phyloP scores from a whole-genome alignment of 2,113 vertebrate genomes.

The Nothobranchius kuhntae region DNA sequence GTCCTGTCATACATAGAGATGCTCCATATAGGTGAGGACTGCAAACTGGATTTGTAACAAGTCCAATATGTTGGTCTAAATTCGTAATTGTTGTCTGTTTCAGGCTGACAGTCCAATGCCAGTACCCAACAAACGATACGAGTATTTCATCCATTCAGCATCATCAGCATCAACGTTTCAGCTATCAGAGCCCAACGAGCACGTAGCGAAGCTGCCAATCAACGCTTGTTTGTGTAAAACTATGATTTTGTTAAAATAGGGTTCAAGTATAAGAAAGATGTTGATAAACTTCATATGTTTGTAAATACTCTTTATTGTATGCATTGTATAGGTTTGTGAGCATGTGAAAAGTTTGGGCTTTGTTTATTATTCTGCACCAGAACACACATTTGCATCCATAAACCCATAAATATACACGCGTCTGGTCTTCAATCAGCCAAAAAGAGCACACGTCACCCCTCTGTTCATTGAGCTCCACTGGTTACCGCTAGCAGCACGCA shows the following conservation, averaged over 20 bases:
- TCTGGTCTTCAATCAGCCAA: no score
- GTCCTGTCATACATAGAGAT: conserved; percentile 69
- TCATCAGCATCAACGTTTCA: conserved; percentile 2
- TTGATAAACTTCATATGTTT: neutral
- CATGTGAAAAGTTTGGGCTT: neutral
- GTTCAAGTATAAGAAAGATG: neutral
- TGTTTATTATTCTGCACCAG: neutral
- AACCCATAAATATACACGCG: no score
- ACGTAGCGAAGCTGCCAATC: neutral
- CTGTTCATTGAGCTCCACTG: no score
- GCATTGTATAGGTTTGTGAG: neutral
- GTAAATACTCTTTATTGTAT: neutral
- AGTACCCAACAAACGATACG: conserved; percentile 60
- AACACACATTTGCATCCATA: no score
- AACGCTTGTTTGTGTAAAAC: conserved; percentile 14
- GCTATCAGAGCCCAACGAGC: neutral
- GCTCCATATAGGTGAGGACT: conserved; percentile 69
- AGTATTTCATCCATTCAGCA: neutral
- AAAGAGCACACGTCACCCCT: no score
- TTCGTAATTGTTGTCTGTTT: conserved; percentile 4
- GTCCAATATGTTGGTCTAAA: neutral
- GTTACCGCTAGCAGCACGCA: no score
- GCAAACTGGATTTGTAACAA: neutral
- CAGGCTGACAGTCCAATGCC: conserved; percentile 68
- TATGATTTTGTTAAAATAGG: neutral